These are phyloP conservation scores for Mesochorus sp. DNA, from an alignment of 2,888 invertebrate genomes.

Conservation along the genomic window DNA sequence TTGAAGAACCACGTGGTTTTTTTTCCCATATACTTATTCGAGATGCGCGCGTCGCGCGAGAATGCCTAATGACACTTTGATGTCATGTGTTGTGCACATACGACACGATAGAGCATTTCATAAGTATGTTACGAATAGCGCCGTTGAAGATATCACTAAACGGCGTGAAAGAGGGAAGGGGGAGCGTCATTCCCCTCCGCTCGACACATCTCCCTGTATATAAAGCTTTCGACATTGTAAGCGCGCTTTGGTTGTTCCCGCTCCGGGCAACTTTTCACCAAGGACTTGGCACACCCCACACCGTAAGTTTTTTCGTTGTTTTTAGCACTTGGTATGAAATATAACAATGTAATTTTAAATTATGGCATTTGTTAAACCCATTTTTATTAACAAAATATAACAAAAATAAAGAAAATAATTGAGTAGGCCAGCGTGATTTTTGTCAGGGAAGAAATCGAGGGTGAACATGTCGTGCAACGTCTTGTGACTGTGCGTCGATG, in stretches of 20 bases:
- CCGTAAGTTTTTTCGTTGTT: conserved; percentile 71
- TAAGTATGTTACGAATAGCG: conserved; percentile 28
- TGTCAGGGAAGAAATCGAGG: too few species aligned
- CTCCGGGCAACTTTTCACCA: conserved; percentile 78
- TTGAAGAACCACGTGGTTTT: too few species aligned
- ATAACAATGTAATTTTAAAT: too few species aligned
- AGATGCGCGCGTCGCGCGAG: too few species aligned
- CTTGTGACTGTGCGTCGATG: too few species aligned
- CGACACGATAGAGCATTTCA: conserved; percentile 20
- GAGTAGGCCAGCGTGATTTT: too few species aligned
- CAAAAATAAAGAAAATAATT: too few species aligned
- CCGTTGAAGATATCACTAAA: conserved; percentile 29
- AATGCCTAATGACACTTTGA: background rate
- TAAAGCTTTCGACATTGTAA: conserved; percentile 75
- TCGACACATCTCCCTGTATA: conserved; percentile 71
- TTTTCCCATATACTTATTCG: too few species aligned
- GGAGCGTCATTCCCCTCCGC: conserved; percentile 43
- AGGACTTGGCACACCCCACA: conserved; percentile 77
- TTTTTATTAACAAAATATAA: too few species aligned
- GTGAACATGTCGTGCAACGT: too few species aligned
- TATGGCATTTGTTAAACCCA: too few species aligned
- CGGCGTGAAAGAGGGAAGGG: conserved; percentile 50
- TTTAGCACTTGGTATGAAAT: background rate
- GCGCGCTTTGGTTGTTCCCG: conserved; percentile 78
- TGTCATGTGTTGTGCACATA: conserved; percentile 37